Evolutionary conservation across 2,888 invertebrate species (phyloP), one percentile per base, ranked within the genome.

Genomic region (Stenodera caucasica): DNA sequence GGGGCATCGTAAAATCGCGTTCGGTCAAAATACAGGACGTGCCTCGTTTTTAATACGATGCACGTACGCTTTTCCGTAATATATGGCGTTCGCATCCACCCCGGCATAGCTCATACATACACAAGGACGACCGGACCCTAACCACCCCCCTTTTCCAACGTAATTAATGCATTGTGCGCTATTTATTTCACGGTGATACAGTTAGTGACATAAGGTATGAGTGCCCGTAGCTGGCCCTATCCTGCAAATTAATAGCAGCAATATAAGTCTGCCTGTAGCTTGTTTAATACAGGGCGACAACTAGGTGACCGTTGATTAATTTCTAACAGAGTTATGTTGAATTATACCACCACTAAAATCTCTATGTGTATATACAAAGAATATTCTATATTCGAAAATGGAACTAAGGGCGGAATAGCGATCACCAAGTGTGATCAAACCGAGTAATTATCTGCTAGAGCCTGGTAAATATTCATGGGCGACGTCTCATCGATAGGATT

Each of bases 391-490:
- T 45, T 21, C 12, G 45, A 18, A 11, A 45, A 45, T 45, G 18
- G 12, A 45, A 45, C 37, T n/a, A 15, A 15, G 37, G 15, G 37
- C 15, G 37, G 37, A 37, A 37, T 37, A 15, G 5, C 9, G 1
- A 11, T 37, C 8, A 37, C 15, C 37, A 37, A 50, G 61, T 54
- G 59, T 72, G 70, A 74, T 73, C 75, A 75, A 74, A 77, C 77
- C 76, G 69, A 71, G 74, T 77, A 76, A 77, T 77, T 77, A 77
- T 75, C 76, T 45, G 18, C 21, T 74, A 68, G 64, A 64, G 63
- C 72, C 76, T 77, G 68, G 76, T 78, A 77, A 78, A 79, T 79
- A 79, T 78, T 79, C 79, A 79, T 88, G 78, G 91, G 90, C 0
- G 83, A 72, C 70, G 70, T 73, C 74, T 75, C 75, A 74, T 75